Evolutionary conservation across 2,113 vertebrate genomes (phyloP), one percentile per base, ranked within the genome.

Genomic region (Thomomys bottae): DNA sequence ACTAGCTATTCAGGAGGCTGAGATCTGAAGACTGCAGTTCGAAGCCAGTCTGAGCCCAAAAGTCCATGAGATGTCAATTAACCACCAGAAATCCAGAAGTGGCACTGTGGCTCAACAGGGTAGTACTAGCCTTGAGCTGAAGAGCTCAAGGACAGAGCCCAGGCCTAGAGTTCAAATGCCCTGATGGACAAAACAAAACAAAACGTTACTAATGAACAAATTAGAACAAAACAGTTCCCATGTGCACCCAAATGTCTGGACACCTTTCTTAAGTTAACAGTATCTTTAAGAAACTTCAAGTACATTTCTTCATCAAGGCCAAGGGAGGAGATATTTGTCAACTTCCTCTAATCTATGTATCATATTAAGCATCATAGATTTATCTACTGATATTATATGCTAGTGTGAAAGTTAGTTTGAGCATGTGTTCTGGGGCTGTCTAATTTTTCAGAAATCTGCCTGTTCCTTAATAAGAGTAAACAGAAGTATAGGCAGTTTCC

Each of bases 341-440:
- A 3, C 85, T 94, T 91, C 34, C 61, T 70, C 89, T 95, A 34
- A 87, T 88, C n/a, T 81, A 5, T 72, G 49, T 61, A 72, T 90
- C 79, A 66, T 49, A 89, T 80, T 72, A 93, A 66, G n/a, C n/a
- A 54, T n/a, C 54, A 14, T 54, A 6, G 61, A 67, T 15, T 17
- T 80, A 28, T 61, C n/a, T 42, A 10, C 18, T 68, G 32, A n/a
- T n/a, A 17, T 68, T 32, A 68, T 11, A 6, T n/a, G 66, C 66
- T 23, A 61, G 59, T 24, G 59, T 61, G 21, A 24, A 26, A 61
- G 59, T 54, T 54, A 54, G 49, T 20, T 54, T 61, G 59, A 24
- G 59, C 21, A 61, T 61, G 59, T 26, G 24, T 15, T 57, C 32
- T 63, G 66, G 32, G n/a, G 73, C 0, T 75, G 24, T 40, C 87